Conservation (phyloP, 2,888 invertebrate species). For the Emmelina monodactyla region DNA sequence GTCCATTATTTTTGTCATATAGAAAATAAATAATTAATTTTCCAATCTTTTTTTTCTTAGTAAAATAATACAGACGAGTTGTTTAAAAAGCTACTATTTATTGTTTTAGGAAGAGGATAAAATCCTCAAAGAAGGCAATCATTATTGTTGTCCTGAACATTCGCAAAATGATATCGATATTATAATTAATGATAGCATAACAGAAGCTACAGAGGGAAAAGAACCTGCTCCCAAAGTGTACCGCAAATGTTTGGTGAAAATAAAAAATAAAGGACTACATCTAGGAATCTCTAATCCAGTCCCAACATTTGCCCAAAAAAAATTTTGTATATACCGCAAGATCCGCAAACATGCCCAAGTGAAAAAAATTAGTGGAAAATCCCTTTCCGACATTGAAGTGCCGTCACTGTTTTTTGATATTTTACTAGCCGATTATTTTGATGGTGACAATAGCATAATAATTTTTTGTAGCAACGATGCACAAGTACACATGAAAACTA, state of each 20-base stretch:
- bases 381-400: constrained; percentile 1
- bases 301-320: constrained; percentile 1
- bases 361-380: not conserved
- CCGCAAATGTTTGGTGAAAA: constrained; percentile 1
- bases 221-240: constrained; percentile 1
- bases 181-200: not conserved
- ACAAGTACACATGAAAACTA: not conserved
- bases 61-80: no score
- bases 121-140: not conserved
- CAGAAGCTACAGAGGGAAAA: not conserved
- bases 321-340: not conserved
- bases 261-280: constrained; percentile 2
- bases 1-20: no score
- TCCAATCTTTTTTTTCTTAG: no score
- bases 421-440: constrained; percentile 3
- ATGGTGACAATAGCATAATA: constrained; percentile 1
- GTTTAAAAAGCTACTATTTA: no score
- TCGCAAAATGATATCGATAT: no score
- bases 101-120: no score
- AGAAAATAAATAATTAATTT: no score
- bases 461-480: constrained; percentile 3
- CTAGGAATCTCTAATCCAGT: not conserved
- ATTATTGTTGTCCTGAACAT: not conserved
- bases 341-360: constrained; percentile 2
- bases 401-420: constrained; percentile 1